These are phyloP conservation scores for Bombus affinis DNA, from an alignment of 1,140 invertebrate species.

Conservation along the genomic window DNA sequence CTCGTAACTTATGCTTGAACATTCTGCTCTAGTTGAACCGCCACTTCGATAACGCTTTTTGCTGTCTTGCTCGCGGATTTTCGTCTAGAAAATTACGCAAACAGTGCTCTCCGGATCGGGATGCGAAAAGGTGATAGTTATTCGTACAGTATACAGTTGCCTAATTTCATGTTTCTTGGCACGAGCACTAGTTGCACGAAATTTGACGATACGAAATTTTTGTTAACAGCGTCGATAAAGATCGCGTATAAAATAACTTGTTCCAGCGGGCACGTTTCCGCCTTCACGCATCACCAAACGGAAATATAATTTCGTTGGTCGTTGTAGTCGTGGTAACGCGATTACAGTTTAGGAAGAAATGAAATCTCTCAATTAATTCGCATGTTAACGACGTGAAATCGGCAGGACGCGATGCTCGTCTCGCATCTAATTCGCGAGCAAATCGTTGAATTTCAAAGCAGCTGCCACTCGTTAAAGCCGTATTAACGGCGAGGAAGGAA, in stretches of 20 bases:
- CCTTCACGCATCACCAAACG: not conserved
- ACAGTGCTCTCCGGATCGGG: not conserved
- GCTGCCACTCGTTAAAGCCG: not conserved
- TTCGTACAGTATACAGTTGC: not conserved
- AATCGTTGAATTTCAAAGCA: not conserved
- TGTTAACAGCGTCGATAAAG: not conserved
- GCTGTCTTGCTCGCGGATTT: not conserved
- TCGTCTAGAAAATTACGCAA: not conserved
- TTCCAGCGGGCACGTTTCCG: too few relatives aligned
- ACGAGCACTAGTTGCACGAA: not conserved
- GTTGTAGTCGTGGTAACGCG: not conserved
- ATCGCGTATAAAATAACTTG: not conserved
- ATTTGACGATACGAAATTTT: not conserved
- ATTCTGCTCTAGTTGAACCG: not conserved
- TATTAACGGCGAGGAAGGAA: not conserved
- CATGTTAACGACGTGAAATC: not conserved
- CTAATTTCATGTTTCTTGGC: not conserved
- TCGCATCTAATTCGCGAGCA: not conserved
- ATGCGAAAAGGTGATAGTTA: not conserved
- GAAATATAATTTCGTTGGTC: not conserved
- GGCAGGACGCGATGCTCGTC: not conserved
- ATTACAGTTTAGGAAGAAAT: slow-evolving; percentile 18
- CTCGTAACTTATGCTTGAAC: not conserved
- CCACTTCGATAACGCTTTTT: not conserved
- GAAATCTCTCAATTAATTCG: slow-evolving; percentile 23